Conservation (phyloP, 2,113 vertebrate species). For the Lates calcarifer region DNA sequence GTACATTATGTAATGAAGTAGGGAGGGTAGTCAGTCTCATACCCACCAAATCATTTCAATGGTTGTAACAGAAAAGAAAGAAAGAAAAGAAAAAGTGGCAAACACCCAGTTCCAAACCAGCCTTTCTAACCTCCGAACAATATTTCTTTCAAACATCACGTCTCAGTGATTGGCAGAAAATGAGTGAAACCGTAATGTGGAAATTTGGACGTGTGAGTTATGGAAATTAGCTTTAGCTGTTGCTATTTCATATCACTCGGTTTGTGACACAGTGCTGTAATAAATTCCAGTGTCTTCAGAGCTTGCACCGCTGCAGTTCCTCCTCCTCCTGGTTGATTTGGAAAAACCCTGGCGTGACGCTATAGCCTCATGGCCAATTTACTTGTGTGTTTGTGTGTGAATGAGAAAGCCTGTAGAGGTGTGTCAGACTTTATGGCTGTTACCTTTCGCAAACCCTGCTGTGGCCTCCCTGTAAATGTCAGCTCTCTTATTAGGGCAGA, state of each 20-base stretch:
- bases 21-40: too few relatives aligned
- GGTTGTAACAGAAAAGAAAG: too few relatives aligned
- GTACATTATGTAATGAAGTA: conserved; percentile 8
- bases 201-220: conserved; percentile 52
- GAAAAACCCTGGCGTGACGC: conserved; percentile 54
- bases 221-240: conserved; percentile 55
- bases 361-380: conserved; percentile 18
- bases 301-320: conserved; percentile 15
- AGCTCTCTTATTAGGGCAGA: conserved; percentile 28
- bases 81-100: neutral
- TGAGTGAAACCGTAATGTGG: conserved; percentile 32
- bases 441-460: conserved; percentile 41
- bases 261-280: conserved; percentile 37
- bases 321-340: conserved; percentile 43
- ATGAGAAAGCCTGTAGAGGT: conserved; percentile 30
- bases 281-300: conserved; percentile 57
- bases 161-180: conserved; percentile 26
- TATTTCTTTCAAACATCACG: conserved; percentile 18
- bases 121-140: neutral
- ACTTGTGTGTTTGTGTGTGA: conserved; percentile 4
- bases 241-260: conserved; percentile 58
- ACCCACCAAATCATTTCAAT: too few relatives aligned
- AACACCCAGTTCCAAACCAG: conserved; percentile 1
- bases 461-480: conserved; percentile 67
- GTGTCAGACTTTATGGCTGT: conserved; percentile 44